Evolutionary conservation across 2,888 invertebrate genomes (phyloP), one percentile per base, ranked within the genome.

Genomic region (Drosophila flavopinicola): DNA sequence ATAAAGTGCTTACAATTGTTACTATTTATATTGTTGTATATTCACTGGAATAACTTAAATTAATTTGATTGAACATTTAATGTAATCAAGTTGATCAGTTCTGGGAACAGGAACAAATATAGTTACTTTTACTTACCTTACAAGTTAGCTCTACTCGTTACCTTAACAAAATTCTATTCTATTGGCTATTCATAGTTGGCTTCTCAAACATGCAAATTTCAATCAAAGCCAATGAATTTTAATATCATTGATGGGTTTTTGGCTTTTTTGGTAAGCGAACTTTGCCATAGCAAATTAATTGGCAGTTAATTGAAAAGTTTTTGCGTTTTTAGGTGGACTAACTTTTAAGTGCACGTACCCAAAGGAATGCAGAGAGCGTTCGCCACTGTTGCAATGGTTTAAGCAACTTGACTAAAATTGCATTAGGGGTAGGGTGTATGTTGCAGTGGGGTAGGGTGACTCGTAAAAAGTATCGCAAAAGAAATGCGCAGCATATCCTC

Each of bases 301-400:
- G 85, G 59, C 67, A 83, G 83, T 85, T 85, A 85, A 83, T 85
- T 79, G 79, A 75, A 85, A 85, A 75, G 72, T 85, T 69, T 60
- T n/a, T n/a, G n/a, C n/a, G 10, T 59, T 38, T 57, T 41, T 38
- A 67, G 73, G 42, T 69, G 17, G 32, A 5, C 17, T 30, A 78
- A 75, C 53, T 80, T 78, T 67, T 51, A 58, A 70, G 75, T 75
- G 75, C 75, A 75, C 53, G 59, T 47, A n/a, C 15, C 53, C 37
- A 49, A 45, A 10, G 35, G 33, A 47, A 23, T 10, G 39, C 17
- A 24, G 30, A 6, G 6, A 38, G 13, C n/a, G n/a, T n/a, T n/a
- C n/a, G n/a, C 10, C 29, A 47, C 38, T 51, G 47, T 48, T 52
- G 61, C 41, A 42, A 25, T 38, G 52, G 32, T 48, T 47, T 37